Conservation (phyloP, 2,113 vertebrate species). For the Sprattus sprattus region DNA sequence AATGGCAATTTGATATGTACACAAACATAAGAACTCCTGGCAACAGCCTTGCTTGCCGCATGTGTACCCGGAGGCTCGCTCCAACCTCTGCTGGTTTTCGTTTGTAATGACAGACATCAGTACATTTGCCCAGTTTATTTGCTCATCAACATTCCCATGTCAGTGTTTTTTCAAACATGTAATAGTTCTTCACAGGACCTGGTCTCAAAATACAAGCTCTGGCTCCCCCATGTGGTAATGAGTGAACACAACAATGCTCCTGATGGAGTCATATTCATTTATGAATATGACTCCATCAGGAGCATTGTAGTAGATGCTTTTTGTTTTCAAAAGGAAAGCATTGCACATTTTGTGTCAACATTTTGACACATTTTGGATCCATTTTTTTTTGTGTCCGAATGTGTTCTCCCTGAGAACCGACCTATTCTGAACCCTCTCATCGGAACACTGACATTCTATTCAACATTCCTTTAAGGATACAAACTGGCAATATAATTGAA, state of each 20-base stretch:
- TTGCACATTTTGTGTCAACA: too few relatives aligned
- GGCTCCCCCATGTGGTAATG: not conserved
- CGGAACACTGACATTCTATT: too few relatives aligned
- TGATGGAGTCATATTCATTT: not conserved
- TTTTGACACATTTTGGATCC: too few relatives aligned
- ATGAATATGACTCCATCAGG: too few relatives aligned
- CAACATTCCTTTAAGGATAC: too few relatives aligned
- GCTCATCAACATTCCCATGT: not conserved
- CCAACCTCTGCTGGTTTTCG: too few relatives aligned
- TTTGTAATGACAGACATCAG: not conserved
- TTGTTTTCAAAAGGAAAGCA: too few relatives aligned
- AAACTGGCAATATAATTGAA: too few relatives aligned
- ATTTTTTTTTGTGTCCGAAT: too few relatives aligned
- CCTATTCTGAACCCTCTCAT: too few relatives aligned
- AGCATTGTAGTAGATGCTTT: not conserved
- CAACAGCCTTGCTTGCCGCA: not conserved
- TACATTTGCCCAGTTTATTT: not conserved
- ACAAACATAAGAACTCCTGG: not conserved
- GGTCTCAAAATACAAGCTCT: not conserved
- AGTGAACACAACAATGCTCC: not conserved
- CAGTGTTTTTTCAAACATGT: not conserved
- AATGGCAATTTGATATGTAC: not conserved
- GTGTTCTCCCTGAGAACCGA: too few relatives aligned
- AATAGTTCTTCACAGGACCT: not conserved
- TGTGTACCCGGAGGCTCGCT: too few relatives aligned